Base-by-base conservation (phyloP, 1,140 invertebrate species). In the Diuraphis noxia region DNA sequence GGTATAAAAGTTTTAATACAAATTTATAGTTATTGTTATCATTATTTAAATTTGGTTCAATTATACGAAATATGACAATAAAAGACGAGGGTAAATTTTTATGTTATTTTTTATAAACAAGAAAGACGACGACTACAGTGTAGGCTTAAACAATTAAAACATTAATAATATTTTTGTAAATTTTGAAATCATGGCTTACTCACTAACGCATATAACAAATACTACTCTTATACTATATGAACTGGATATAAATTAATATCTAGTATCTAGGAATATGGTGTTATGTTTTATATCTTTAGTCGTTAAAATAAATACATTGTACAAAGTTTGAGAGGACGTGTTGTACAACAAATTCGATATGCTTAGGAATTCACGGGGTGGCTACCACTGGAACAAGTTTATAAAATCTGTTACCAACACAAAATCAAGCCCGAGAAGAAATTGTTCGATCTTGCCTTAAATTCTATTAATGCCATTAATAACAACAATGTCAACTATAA, bases 321-420 rank as follows among this genome's bases (percentile, higher is more conserved):
- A 6, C 56, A n/a, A 72, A n/a, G 56, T n/a, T 72, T 72, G 30
- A n/a, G n/a, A n/a, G 13, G 13, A 34, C 77, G n/a, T 79, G 77
- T 79, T 40, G 21, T 81, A 81, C n/a, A n/a, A 41, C 23, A 5
- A 85, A 49, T 23, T 49, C 7, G 36, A 52, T 38, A 86, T 52
- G n/a, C 21, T 77, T 77, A 91, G 89, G 77, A 82, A 82, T 21
- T 6, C 34, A 49, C 89, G 1, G 89, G 89, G n/a, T 91, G 72
- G 89, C 72, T 91, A 10, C 89, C 89, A 21, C 2, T 46, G 77
- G 89, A 91, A 43, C 77, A 82, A 63, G 77, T 82, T 10, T 81
- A 81, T 49, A 38, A 21, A 34, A 38, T 82, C 30, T 91, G 72
- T 40, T 81, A 91, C 17, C n/a, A 34, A 21, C 25, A 52, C 13